These are phyloP conservation scores for Hemibagrus guttatus DNA, from an alignment of 2,797 vertebrate species.

Conservation along the genomic window DNA sequence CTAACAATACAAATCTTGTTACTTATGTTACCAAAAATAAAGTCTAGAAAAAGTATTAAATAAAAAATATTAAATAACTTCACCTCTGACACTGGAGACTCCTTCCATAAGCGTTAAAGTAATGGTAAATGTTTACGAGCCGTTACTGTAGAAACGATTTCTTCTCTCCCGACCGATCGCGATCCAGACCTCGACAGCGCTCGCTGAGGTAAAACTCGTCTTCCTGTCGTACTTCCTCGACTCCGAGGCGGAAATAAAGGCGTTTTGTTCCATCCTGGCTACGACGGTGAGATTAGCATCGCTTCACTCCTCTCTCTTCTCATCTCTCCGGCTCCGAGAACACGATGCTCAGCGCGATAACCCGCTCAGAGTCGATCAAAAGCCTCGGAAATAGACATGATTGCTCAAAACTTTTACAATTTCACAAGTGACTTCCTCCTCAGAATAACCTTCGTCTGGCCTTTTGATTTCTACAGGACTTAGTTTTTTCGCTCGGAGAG, in stretches of 20 bases:
- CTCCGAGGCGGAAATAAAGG: conserved; percentile 63
- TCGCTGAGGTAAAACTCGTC: not conserved
- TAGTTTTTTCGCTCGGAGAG: conserved; percentile 76
- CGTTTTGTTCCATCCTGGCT: conserved; percentile 63
- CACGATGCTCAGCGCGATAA: conserved; percentile 56
- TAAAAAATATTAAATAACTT: too few species aligned
- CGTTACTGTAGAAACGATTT: not conserved
- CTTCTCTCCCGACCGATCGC: not conserved
- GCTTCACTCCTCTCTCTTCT: conserved; percentile 60
- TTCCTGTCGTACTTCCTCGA: not conserved
- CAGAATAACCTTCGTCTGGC: conserved; percentile 80
- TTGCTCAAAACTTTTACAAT: conserved; percentile 75
- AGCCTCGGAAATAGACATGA: not conserved
- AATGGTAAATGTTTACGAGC: not conserved
- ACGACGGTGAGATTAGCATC: conserved; percentile 68
- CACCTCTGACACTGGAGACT: not conserved
- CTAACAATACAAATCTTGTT: too few species aligned
- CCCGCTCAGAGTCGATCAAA: not conserved
- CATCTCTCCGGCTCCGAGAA: conserved; percentile 59
- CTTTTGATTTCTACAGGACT: conserved; percentile 78
- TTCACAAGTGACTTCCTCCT: conserved; percentile 78
- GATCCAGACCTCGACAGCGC: not conserved
- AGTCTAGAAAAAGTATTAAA: too few species aligned
- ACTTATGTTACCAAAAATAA: too few species aligned
- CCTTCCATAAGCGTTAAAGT: not conserved